Percentiles rank a stretch among this genome's conserved stretches.
These are phyloP conservation scores for Neodiprion fabricii DNA, from an alignment of 1,140 invertebrate genomes.

Conservation along the genomic window DNA sequence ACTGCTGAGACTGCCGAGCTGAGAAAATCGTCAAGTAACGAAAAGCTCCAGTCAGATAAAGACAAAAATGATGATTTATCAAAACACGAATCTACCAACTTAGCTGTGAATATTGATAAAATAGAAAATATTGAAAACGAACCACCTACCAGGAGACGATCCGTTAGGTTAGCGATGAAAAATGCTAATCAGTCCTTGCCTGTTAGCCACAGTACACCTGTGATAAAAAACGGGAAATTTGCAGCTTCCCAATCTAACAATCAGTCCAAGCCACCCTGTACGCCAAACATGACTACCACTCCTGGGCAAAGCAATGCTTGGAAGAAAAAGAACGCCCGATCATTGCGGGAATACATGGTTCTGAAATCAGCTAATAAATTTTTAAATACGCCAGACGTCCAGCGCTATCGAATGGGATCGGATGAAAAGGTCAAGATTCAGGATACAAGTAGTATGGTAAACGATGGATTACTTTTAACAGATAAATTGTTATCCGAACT, in stretches of 20 bases:
- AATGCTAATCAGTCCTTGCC: neutral
- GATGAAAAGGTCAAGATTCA: neutral
- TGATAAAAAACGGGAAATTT: slow-evolving; percentile 21
- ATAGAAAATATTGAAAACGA: neutral
- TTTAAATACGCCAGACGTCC: slow-evolving; percentile 39
- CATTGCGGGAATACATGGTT: slow-evolving; percentile 40
- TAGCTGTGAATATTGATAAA: neutral
- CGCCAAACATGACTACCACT: slow-evolving; percentile 17
- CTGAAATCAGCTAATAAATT: slow-evolving; percentile 39
- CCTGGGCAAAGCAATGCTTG: slow-evolving; percentile 20
- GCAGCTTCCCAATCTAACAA: slow-evolving; percentile 10
- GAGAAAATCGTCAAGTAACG: too few species aligned
- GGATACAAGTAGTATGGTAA: neutral
- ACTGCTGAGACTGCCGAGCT: too few species aligned
- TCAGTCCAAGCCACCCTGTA: neutral
- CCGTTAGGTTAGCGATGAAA: slow-evolving; percentile 25
- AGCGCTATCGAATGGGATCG: slow-evolving; percentile 14
- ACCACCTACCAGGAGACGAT: slow-evolving; percentile 19
- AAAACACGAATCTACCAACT: too few species aligned
- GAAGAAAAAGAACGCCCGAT: slow-evolving; percentile 22
- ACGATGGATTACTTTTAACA: neutral
- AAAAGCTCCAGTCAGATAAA: too few species aligned
- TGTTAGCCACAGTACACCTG: slow-evolving; percentile 26
- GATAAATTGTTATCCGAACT: neutral
- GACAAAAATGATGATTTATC: too few species aligned